Conservation (phyloP, 2,113 vertebrate species). For the Guaruba guarouba region DNA sequence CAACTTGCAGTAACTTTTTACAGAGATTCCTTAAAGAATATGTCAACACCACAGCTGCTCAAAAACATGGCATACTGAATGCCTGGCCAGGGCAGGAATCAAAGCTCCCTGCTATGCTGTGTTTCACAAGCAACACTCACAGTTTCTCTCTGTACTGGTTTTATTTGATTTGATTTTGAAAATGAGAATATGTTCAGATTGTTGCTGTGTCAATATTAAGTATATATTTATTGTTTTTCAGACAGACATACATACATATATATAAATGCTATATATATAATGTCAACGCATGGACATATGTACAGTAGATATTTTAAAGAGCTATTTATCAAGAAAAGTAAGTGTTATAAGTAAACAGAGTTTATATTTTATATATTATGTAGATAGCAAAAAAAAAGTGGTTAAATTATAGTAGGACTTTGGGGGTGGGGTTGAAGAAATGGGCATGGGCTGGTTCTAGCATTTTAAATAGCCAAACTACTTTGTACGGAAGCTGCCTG, state of each 20-base stretch:
- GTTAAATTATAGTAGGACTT: constrained; percentile 77
- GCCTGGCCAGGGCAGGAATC: constrained; percentile 21
- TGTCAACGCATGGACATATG: constrained; percentile 83
- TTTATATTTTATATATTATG: constrained; percentile 87
- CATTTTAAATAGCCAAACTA: constrained; percentile 63
- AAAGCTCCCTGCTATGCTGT: constrained; percentile 21
- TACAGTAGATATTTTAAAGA: constrained; percentile 83
- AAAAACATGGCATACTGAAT: not conserved
- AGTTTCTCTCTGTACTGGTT: constrained; percentile 41
- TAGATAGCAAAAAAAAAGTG: constrained; percentile 72
- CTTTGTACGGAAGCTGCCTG: constrained; percentile 48
- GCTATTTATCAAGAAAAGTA: constrained; percentile 85
- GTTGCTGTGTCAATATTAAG: constrained; percentile 74
- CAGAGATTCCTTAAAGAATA: not conserved
- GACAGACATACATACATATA: constrained; percentile 74
- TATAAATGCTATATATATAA: constrained; percentile 75
- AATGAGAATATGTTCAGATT: constrained; percentile 66
- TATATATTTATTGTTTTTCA: constrained; percentile 84
- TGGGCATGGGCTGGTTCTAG: constrained; percentile 41
- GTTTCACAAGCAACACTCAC: constrained; percentile 26
- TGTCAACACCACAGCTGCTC: not conserved
- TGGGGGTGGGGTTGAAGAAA: constrained; percentile 56
- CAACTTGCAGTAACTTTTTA: not conserved
- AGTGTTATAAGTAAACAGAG: constrained; percentile 85
- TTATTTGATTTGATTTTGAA: constrained; percentile 46